Conservation (phyloP, 2,888 invertebrate genomes). For the Cephus pulcher region DNA sequence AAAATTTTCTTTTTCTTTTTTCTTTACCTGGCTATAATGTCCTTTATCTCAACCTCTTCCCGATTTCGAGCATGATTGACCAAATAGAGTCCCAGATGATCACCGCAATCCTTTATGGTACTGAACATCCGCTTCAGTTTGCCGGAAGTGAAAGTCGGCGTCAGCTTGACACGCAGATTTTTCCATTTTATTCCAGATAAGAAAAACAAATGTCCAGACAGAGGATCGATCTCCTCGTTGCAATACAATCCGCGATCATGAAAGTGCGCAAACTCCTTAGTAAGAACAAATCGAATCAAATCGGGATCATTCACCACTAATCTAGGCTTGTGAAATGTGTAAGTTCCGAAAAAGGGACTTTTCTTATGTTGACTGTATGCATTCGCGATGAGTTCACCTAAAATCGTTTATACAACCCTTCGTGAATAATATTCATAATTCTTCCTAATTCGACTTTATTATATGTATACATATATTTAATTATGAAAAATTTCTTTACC, state of each 20-base stretch:
- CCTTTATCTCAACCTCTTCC: conserved; percentile 41
- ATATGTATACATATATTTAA: neutral
- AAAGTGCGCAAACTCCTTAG: conserved; percentile 59
- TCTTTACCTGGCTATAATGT: conserved; percentile 45
- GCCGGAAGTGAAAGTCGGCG: conserved; percentile 64
- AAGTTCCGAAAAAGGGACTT: conserved; percentile 48
- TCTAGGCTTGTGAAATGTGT: conserved; percentile 46
- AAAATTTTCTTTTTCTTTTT: neutral
- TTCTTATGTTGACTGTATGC: conserved; percentile 41
- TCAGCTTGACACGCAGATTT: conserved; percentile 58
- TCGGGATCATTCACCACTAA: conserved; percentile 58
- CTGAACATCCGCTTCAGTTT: conserved; percentile 61
- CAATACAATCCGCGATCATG: conserved; percentile 56
- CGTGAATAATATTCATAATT: conserved; percentile 5
- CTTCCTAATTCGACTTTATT: neutral
- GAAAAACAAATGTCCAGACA: conserved; percentile 52
- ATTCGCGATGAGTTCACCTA: conserved; percentile 41
- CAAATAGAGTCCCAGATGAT: conserved; percentile 34
- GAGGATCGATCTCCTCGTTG: conserved; percentile 53
- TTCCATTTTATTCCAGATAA: conserved; percentile 58
- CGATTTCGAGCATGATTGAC: conserved; percentile 14
- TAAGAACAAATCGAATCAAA: conserved; percentile 49
- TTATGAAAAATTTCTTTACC: conserved; percentile 23
- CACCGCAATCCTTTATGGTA: conserved; percentile 45
- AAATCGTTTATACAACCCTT: neutral